Evolutionary conservation across 2,888 invertebrate species (phyloP).

Genomic region (Ophion ellenae): DNA sequence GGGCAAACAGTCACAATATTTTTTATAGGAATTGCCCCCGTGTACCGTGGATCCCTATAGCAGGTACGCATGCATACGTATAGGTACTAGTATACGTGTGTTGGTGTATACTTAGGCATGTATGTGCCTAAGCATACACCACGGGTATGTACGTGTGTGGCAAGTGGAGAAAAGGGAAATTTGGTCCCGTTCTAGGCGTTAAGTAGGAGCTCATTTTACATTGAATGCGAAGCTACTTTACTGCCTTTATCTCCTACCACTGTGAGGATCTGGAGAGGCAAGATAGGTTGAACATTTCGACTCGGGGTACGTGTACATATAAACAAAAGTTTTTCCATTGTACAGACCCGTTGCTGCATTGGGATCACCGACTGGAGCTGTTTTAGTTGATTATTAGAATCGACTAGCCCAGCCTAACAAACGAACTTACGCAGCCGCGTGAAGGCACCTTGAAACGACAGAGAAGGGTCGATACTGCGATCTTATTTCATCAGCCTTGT

Average conservation of each 20-base stretch:
- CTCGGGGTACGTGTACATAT: background rate
- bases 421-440: background rate
- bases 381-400: constrained; percentile 42
- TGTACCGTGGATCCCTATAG: no score
- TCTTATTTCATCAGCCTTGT: constrained; percentile 7
- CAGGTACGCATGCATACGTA: no score
- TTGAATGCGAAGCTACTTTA: no score
- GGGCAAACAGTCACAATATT: no score
- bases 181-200: no score
- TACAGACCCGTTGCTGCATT: constrained; percentile 8
- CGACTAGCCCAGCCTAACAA: constrained; percentile 8
- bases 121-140: no score
- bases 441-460: background rate
- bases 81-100: background rate
- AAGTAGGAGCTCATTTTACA: no score
- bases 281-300: no score
- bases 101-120: background rate
- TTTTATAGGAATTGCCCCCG: no score
- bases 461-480: background rate
- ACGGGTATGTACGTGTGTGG: no score
- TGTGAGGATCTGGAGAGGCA: no score
- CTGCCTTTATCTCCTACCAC: background rate
- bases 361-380: constrained; percentile 21
- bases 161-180: no score
- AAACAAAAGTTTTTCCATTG: constrained; percentile 20